These are phyloP conservation scores for Hydrochoerus hydrochaeris DNA, from an alignment of 2,113 vertebrate genomes.

Conservation along the genomic window DNA sequence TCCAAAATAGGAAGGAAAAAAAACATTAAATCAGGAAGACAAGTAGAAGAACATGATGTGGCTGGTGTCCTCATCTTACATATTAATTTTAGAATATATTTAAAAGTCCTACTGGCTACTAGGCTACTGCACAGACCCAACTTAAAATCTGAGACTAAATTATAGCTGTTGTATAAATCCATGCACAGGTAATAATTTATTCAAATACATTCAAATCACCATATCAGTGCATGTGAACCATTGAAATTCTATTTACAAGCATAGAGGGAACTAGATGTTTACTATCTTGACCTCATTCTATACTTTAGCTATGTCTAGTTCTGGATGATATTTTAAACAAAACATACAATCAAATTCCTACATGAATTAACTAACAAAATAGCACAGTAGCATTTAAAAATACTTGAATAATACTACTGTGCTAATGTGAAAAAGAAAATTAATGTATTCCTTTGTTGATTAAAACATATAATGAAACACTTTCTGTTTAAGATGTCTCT, in stretches of 20 bases:
- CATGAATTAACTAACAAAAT: slow-evolving; percentile 19
- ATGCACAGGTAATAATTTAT: background rate
- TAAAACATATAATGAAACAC: background rate
- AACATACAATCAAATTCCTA: background rate
- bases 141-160: background rate
- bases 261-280: background rate
- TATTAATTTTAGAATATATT: slow-evolving; percentile 33
- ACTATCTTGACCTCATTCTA: background rate
- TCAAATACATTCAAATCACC: slow-evolving; percentile 36
- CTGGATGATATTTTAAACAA: background rate
- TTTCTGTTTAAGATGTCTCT: background rate
- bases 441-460: background rate
- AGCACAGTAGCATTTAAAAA: background rate
- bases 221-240: background rate
- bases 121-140: background rate
- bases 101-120: background rate
- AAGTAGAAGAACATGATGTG: slow-evolving; percentile 39
- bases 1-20: slow-evolving; percentile 61
- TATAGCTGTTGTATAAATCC: background rate
- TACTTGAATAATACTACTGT: background rate
- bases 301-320: background rate
- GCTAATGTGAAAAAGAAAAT: background rate
- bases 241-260: background rate
- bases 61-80: slow-evolving; percentile 21
- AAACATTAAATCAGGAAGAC: slow-evolving; percentile 41